Percentiles rank a stretch among this genome's conserved stretches.
Conservation (phyloP, 2,888 invertebrate genomes). For the Chalcosyrphus nemorum region DNA sequence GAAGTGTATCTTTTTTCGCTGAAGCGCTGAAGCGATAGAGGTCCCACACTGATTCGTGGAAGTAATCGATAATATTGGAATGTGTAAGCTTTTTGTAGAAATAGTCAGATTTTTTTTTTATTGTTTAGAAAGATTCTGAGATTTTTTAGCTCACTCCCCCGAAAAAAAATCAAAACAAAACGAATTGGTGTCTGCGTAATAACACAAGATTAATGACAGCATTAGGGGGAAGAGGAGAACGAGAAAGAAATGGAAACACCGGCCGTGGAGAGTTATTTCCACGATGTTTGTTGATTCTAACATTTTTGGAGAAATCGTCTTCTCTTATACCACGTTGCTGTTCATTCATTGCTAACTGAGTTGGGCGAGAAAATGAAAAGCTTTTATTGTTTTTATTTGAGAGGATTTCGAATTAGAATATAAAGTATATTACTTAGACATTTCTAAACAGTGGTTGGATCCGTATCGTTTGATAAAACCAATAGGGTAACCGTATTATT, state of each 20-base stretch:
- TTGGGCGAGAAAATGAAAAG: not conserved
- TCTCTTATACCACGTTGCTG: not conserved
- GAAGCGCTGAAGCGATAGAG: not conserved
- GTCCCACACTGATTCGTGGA: slow-evolving; percentile 23
- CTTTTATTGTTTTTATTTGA: not conserved
- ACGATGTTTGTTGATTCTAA: slow-evolving; percentile 5
- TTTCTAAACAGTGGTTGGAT: not conserved
- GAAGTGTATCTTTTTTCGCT: not conserved
- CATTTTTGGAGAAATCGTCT: not conserved
- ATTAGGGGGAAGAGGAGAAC: not conserved
- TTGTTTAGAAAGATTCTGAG: not conserved
- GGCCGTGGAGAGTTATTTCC: slow-evolving; percentile 19
- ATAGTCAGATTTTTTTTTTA: not conserved
- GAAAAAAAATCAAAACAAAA: not conserved
- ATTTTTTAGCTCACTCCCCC: not conserved
- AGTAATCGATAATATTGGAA: slow-evolving; percentile 42
- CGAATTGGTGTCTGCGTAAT: not conserved
- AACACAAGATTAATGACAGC: not conserved
- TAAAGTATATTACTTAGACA: not conserved
- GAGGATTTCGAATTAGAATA: not conserved
- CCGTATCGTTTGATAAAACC: not conserved
- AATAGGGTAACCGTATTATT: too few species aligned
- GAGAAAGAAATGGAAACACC: slow-evolving; percentile 11
- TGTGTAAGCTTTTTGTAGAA: slow-evolving; percentile 20
- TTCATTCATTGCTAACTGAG: not conserved